Percentiles rank a stretch among this genome's conserved stretches.
Evolutionary conservation across 1,140 invertebrate species (phyloP).

Genomic region (Varroa destructor): DNA sequence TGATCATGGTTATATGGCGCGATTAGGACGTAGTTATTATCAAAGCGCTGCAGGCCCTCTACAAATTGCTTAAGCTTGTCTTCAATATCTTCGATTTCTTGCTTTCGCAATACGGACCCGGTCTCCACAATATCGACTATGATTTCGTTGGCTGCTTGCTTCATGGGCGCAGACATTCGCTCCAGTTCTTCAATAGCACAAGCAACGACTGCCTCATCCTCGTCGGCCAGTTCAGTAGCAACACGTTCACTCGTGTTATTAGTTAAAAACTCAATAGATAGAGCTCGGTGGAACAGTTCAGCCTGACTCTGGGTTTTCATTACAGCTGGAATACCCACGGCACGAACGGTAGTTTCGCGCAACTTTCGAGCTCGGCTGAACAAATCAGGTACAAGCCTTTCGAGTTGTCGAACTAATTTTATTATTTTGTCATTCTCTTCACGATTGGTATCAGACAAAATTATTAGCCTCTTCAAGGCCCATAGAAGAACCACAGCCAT

Average conservation of each 20-base stretch:
- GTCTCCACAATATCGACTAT: background rate
- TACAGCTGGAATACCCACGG: background rate
- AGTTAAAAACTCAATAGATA: background rate
- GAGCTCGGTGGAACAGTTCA: conserved; percentile 11
- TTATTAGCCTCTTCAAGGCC: conserved; percentile 5
- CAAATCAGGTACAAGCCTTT: conserved; percentile 1
- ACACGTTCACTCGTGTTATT: background rate
- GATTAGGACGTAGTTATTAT: conserved; percentile 3
- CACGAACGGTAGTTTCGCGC: background rate
- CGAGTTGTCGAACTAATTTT: background rate
- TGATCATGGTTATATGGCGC: background rate
- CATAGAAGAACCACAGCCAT: conserved; percentile 1
- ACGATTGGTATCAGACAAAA: background rate
- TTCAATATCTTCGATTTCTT: conserved; percentile 1
- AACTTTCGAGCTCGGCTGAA: conserved; percentile 12
- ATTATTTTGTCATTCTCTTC: background rate
- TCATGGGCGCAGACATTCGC: background rate
- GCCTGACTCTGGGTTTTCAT: background rate
- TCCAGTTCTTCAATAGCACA: conserved; percentile 8
- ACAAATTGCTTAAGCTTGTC: background rate
- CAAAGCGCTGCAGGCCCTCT: conserved; percentile 3
- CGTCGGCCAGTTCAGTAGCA: background rate
- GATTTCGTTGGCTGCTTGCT: background rate
- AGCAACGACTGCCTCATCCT: background rate
- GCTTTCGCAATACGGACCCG: background rate